Percentiles rank a stretch among this genome's conserved stretches.
Conservation (phyloP, 2,113 vertebrate species). For the Pica pica region DNA sequence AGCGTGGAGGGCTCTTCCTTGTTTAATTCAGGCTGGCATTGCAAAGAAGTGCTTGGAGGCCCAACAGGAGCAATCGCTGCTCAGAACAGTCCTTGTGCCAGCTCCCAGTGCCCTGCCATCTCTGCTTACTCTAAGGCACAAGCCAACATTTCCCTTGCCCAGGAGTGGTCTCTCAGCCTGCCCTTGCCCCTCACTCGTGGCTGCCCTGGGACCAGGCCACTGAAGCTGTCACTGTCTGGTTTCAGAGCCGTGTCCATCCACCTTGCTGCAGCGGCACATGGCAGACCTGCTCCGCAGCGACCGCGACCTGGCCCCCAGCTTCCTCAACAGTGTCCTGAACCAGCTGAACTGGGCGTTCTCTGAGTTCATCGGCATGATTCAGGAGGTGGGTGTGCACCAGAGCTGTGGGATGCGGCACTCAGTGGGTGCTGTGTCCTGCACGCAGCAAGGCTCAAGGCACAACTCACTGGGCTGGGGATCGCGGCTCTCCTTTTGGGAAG, state of each 20-base stretch:
- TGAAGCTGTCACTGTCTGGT: neutral
- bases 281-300: constrained; percentile 87
- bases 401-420: accelerated
- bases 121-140: neutral
- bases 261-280: constrained; percentile 95
- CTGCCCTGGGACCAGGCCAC: neutral
- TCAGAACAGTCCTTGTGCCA: neutral
- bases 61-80: accelerated
- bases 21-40: constrained; percentile 7
- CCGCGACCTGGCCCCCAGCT: constrained; percentile 91
- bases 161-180: neutral
- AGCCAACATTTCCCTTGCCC: neutral
- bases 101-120: neutral
- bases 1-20: neutral
- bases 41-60: neutral
- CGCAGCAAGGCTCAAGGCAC: accelerated
- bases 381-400: constrained; percentile 80
- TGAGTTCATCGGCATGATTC: constrained; percentile 98
- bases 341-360: constrained; percentile 99
- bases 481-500: neutral
- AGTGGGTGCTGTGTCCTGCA: accelerated
- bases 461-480: neutral
- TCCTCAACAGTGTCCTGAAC: constrained; percentile 98
- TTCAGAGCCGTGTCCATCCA: constrained; percentile 93
- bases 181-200: too few relatives aligned